Conservation (phyloP, 2,888 invertebrate species). For the Pollenia angustigena region DNA sequence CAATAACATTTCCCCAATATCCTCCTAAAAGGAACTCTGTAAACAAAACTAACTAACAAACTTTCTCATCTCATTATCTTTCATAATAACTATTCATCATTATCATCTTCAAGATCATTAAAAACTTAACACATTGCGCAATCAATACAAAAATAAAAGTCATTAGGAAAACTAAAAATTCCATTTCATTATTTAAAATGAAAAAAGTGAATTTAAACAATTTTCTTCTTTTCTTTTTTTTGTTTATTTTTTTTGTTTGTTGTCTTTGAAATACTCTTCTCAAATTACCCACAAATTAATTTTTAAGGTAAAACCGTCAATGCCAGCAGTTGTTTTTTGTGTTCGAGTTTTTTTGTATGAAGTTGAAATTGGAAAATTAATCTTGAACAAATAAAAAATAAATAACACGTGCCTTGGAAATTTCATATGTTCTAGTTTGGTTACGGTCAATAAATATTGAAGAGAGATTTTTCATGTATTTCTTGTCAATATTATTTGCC, state of each 20-base stretch:
- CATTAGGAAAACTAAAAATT: conserved; percentile 42
- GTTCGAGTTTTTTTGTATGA: conserved; percentile 39
- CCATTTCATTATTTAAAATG: conserved; percentile 9
- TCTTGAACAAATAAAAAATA: conserved; percentile 60
- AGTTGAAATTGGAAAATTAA: conserved; percentile 51
- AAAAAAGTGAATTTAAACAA: conserved; percentile 52
- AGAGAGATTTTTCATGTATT: conserved; percentile 29
- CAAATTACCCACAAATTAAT: conserved; percentile 68
- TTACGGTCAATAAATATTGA: conserved; percentile 58
- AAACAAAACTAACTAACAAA: not conserved
- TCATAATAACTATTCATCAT: not conserved
- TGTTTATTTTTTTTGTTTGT: conserved; percentile 14
- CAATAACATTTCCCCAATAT: conserved; percentile 22
- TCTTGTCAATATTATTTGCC: conserved; percentile 33
- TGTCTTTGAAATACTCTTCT: conserved; percentile 44
- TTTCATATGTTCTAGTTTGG: conserved; percentile 64
- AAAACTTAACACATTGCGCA: conserved; percentile 61
- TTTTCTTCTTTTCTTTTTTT: conserved; percentile 24
- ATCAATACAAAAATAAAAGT: conserved; percentile 52
- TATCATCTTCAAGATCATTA: conserved; percentile 5
- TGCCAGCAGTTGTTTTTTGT: conserved; percentile 49
- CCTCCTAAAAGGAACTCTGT: not conserved
- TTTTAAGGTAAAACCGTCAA: conserved; percentile 63
- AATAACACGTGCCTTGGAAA: conserved; percentile 67
- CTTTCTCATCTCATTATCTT: conserved; percentile 20